phyloP scores from a whole-genome alignment of 2,888 invertebrate genomes.

The Balanococcus diminutus region DNA sequence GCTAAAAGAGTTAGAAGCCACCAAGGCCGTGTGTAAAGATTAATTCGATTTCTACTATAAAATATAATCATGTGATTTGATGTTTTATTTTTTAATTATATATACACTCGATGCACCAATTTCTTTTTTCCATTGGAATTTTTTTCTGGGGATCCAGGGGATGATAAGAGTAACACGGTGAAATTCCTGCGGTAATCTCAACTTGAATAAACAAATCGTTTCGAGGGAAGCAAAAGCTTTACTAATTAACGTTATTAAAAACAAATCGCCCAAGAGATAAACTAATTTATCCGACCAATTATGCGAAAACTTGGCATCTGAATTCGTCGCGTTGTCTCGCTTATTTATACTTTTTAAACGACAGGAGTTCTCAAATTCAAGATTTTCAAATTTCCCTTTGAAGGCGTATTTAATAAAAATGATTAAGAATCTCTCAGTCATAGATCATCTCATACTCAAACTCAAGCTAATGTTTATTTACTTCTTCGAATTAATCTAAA shows the following conservation, averaged over 20 bases:
- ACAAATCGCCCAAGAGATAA: background rate
- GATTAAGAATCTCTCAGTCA: too few relatives aligned
- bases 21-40: background rate
- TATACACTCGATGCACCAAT: background rate
- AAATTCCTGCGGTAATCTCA: background rate
- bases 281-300: constrained; percentile 26
- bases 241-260: constrained; percentile 14
- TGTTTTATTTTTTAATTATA: background rate
- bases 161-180: too few relatives aligned
- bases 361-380: background rate
- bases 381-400: background rate
- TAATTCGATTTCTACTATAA: background rate
- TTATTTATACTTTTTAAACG: constrained; percentile 7
- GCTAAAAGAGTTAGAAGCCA: constrained; percentile 63
- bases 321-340: background rate
- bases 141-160: background rate
- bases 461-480: background rate
- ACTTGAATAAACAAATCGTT: background rate
- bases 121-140: background rate
- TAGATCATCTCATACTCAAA: too few relatives aligned
- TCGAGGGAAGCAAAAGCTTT: background rate
- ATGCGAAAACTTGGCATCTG: constrained; percentile 26
- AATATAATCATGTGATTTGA: background rate
- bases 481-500: background rate
- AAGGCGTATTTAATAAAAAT: too few relatives aligned